A percentile compares a stretch with the other conserved stretches of the same genome.
Conservation (phyloP, 1,140 invertebrate species). For the Stenopsyche tienmushanensis region DNA sequence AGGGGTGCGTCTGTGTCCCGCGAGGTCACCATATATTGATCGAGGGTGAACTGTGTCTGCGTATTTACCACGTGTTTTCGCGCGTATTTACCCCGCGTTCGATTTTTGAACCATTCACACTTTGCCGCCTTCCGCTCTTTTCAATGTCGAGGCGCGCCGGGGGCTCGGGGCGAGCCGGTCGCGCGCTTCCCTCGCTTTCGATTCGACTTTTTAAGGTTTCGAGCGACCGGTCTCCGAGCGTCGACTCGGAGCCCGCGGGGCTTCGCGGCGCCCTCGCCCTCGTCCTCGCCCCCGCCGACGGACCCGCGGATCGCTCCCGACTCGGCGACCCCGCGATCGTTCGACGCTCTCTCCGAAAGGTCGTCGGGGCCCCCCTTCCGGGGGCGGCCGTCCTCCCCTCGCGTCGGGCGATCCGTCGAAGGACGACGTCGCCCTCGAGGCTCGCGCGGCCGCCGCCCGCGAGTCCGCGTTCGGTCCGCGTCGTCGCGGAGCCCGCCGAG, state of each 20-base stretch:
- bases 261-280: no score
- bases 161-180: neutral
- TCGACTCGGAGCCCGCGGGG: neutral
- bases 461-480: neutral
- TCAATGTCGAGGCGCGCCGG: neutral
- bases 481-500: slow-evolving; percentile 5
- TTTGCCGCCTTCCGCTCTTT: slow-evolving; percentile 1
- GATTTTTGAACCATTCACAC: slow-evolving; percentile 27
- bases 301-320: no score
- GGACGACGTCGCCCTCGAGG: neutral
- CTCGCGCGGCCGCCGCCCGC: no score
- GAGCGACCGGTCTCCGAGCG: neutral
- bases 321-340: no score
- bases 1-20: slow-evolving; percentile 15
- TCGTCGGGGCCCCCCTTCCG: neutral
- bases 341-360: neutral
- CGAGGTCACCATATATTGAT: slow-evolving; percentile 40
- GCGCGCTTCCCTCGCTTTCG: neutral
- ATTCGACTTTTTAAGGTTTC: neutral
- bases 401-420: neutral
- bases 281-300: no score
- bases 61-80: slow-evolving; percentile 17
- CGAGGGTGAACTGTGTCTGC: slow-evolving; percentile 17
- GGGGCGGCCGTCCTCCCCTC: no score
- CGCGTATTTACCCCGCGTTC: slow-evolving; percentile 21